phyloP scores from a whole-genome alignment of 2,797 vertebrate genomes.

The Hirundo rustica region DNA sequence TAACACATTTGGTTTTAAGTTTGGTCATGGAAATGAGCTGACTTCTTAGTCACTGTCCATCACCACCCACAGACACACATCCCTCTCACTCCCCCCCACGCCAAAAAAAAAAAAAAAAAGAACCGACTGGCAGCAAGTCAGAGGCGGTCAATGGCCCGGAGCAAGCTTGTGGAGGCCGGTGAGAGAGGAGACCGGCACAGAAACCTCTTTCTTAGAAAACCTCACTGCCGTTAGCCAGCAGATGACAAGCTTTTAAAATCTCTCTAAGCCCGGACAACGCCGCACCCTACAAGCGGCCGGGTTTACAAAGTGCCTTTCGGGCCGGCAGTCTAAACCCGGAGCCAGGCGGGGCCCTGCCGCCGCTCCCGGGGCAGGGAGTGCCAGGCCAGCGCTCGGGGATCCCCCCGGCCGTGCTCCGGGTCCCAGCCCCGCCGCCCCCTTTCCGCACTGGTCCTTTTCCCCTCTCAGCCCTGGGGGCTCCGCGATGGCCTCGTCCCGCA shows the following conservation, averaged over 20 bases:
- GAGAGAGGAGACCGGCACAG: neutral
- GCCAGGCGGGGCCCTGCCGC: accelerated
- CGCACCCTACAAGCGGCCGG: accelerated
- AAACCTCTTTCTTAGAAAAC: neutral
- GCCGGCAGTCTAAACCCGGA: accelerated
- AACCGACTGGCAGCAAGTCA: neutral
- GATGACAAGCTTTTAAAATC: neutral
- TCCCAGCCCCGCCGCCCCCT: neutral
- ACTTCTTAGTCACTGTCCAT: neutral
- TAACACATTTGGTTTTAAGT: neutral
- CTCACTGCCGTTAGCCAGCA: accelerated
- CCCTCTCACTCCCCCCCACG: no score
- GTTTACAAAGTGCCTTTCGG: neutral
- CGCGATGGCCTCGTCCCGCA: accelerated
- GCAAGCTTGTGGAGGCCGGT: neutral
- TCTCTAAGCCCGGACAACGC: neutral
- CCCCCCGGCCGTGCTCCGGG: neutral
- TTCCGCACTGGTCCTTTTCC: accelerated
- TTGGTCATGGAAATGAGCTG: neutral
- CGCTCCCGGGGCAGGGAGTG: accelerated
- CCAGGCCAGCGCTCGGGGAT: accelerated
- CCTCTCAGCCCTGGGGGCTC: accelerated
- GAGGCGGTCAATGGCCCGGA: neutral
- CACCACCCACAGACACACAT: no score
- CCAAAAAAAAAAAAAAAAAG: no score